A percentile compares a stretch with the other conserved stretches of the same genome.
Evolutionary conservation across 1,140 invertebrate genomes (phyloP).

Genomic region (Leptinotarsa undecemlineata): DNA sequence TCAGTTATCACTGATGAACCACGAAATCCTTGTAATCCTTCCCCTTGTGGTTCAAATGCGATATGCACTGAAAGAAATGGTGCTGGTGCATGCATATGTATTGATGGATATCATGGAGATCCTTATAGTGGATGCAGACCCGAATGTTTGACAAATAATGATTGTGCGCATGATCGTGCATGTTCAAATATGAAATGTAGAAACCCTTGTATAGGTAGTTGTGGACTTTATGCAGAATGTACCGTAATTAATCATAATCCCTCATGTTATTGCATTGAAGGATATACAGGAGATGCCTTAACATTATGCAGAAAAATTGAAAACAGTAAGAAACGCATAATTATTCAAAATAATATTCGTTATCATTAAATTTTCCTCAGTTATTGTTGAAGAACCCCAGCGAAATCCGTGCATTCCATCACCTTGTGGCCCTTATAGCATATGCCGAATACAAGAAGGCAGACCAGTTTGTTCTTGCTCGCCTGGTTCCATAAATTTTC

Average conservation of each 20-base stretch:
- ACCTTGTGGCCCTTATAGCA: conserved; percentile 81
- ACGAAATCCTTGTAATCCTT: conserved; percentile 75
- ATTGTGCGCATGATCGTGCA: conserved; percentile 73
- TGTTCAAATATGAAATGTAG: conserved; percentile 83
- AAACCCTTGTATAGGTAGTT: conserved; percentile 77
- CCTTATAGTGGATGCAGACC: conserved; percentile 79
- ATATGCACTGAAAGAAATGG: conserved; percentile 77
- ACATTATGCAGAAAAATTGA: conserved; percentile 69
- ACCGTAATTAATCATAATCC: conserved; percentile 81
- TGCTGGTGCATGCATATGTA: conserved; percentile 77
- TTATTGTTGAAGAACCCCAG: conserved; percentile 58
- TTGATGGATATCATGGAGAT: conserved; percentile 81
- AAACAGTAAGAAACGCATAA: conserved; percentile 40
- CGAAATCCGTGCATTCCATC: conserved; percentile 76
- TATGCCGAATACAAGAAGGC: conserved; percentile 68
- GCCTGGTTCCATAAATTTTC: conserved; percentile 74
- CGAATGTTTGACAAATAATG: conserved; percentile 80
- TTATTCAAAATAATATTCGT: not conserved
- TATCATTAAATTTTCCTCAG: conserved; percentile 25
- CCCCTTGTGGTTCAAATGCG: conserved; percentile 80
- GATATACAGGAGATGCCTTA: conserved; percentile 77
- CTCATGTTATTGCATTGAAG: conserved; percentile 74
- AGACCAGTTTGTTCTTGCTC: conserved; percentile 81
- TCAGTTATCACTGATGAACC: conserved; percentile 55
- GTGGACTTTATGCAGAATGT: conserved; percentile 82